phyloP scores from a whole-genome alignment of 2,888 invertebrate genomes.

The Lepidocyrtoides sp. region DNA sequence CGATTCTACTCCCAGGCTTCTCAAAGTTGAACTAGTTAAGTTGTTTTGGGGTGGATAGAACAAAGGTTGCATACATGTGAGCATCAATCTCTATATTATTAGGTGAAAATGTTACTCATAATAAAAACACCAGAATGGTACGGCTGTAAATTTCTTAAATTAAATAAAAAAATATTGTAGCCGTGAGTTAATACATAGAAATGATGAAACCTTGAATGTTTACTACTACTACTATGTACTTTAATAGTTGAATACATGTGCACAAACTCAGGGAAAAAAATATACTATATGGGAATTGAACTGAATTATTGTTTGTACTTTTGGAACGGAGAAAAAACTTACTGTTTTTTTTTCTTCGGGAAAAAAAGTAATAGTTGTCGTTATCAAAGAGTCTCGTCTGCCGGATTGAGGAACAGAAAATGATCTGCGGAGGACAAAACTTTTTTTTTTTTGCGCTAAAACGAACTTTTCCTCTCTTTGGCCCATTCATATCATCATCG shows the following conservation, averaged over 20 bases:
- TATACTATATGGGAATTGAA: background rate
- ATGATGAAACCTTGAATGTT: background rate
- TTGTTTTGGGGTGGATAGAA: background rate
- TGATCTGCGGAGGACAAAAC: slow-evolving; percentile 64
- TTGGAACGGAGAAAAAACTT: slow-evolving; percentile 29
- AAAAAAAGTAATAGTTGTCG: slow-evolving; percentile 63
- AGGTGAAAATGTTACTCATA: slow-evolving; percentile 27
- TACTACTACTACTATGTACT: background rate
- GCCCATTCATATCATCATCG: slow-evolving; percentile 30
- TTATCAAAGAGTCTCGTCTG: slow-evolving; percentile 36
- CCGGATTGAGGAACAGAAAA: slow-evolving; percentile 36
- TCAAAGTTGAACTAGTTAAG: slow-evolving; percentile 21
- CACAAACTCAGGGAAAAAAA: background rate
- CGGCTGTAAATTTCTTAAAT: background rate
- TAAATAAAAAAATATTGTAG: background rate
- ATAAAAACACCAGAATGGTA: background rate
- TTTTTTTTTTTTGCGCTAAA: slow-evolving; percentile 56
- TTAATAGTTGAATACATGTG: too few species aligned
- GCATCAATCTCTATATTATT: background rate
- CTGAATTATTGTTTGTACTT: slow-evolving; percentile 57
- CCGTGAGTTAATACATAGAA: background rate
- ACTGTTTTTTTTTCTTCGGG: background rate
- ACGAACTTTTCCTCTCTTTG: slow-evolving; percentile 45
- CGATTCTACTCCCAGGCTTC: background rate
- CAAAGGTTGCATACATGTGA: background rate